Evolutionary conservation across 2,888 invertebrate genomes (phyloP).

Genomic region (Drosophila eohydei): DNA sequence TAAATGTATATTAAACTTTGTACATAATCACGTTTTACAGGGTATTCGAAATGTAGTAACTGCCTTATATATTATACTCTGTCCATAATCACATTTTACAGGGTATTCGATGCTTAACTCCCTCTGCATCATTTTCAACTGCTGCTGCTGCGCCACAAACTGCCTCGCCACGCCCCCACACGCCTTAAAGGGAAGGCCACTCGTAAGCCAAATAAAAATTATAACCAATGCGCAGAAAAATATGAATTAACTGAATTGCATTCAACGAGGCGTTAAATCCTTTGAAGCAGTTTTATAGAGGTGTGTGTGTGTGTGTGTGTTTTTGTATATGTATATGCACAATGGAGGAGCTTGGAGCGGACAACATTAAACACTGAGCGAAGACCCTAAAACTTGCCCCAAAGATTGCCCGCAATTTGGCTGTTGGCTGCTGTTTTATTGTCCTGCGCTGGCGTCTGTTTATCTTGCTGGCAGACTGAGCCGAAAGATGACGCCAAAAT

Average conservation of each 20-base stretch:
- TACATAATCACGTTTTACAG: neutral
- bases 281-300: constrained; percentile 18
- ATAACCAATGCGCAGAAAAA: constrained; percentile 48
- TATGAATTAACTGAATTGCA: constrained; percentile 69
- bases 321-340: neutral
- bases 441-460: constrained; percentile 36
- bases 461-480: constrained; percentile 42
- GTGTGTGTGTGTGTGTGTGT: neutral
- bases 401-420: constrained; percentile 11
- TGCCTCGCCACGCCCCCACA: constrained; percentile 11
- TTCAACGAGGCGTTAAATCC: constrained; percentile 72
- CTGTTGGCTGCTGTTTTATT: constrained; percentile 60
- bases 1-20: too few relatives aligned
- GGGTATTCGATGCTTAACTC: constrained; percentile 2
- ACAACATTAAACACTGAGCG: constrained; percentile 19
- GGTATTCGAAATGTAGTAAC: neutral
- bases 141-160: neutral
- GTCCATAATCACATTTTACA: neutral
- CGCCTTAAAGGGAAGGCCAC: constrained; percentile 9
- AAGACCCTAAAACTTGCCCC: constrained; percentile 14
- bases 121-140: constrained; percentile 7
- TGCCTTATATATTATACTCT: neutral
- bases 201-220: constrained; percentile 27
- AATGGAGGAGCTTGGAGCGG: neutral
- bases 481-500: constrained; percentile 71